Evolutionary conservation across 2,888 invertebrate genomes (phyloP).

Genomic region (Cataglyphis altisquamis): DNA sequence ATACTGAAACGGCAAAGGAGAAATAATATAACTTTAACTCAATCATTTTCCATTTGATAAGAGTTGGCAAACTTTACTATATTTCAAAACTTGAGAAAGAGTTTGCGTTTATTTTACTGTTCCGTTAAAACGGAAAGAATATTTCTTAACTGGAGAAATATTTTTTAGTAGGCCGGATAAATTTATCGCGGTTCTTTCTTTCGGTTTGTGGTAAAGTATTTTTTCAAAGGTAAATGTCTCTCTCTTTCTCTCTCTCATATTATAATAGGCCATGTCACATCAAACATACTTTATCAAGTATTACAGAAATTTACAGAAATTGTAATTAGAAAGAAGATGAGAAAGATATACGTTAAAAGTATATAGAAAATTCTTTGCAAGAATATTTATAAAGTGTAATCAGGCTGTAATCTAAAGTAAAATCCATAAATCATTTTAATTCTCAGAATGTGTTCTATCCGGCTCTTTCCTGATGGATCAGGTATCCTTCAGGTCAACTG

Average conservation of each 20-base stretch:
- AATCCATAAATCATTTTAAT: background rate
- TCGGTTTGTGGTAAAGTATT: slow-evolving; percentile 49
- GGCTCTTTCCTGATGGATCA: background rate
- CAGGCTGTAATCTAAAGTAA: too few species aligned
- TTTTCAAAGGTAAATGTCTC: slow-evolving; percentile 54
- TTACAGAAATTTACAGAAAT: background rate
- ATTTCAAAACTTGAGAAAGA: background rate
- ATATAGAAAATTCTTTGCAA: background rate
- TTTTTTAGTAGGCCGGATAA: background rate
- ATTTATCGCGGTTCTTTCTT: slow-evolving; percentile 61
- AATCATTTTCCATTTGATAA: background rate
- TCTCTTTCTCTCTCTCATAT: background rate
- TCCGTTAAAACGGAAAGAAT: background rate
- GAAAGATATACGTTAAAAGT: background rate
- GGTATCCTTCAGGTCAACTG: too few species aligned
- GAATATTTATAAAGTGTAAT: background rate
- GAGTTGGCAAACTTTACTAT: background rate
- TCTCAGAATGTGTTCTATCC: background rate
- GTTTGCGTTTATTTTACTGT: slow-evolving; percentile 6
- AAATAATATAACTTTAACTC: slow-evolving; percentile 1
- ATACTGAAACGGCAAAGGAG: background rate
- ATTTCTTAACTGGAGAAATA: background rate
- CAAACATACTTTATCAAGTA: background rate
- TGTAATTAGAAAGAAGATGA: background rate
- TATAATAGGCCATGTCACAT: slow-evolving; percentile 24